Conservation (phyloP, 2,888 invertebrate species). For the Lacanobia wlatinum region DNA sequence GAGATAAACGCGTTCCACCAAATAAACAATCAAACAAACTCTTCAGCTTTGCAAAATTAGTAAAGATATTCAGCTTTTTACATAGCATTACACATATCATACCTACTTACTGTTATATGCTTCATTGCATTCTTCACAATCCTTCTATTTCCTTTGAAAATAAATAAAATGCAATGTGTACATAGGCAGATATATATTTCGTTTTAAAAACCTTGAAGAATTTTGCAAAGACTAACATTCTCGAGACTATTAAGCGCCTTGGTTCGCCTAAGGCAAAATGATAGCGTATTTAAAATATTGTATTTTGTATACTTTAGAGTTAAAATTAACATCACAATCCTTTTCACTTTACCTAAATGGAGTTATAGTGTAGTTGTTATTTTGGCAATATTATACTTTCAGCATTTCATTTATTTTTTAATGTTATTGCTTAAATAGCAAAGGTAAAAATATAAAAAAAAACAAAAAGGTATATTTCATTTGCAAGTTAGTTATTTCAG, state of each 20-base stretch:
- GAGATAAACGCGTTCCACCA: too few species aligned
- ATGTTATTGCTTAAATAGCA: not conserved
- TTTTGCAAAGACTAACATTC: slow-evolving; percentile 33
- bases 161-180: slow-evolving; percentile 24
- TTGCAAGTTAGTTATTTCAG: not conserved
- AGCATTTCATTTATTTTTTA: slow-evolving; percentile 3
- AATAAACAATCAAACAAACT: too few species aligned
- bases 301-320: slow-evolving; percentile 14
- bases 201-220: slow-evolving; percentile 31
- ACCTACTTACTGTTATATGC: not conserved
- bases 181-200: slow-evolving; percentile 14
- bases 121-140: not conserved
- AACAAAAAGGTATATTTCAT: not conserved
- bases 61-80: slow-evolving; percentile 1
- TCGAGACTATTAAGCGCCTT: slow-evolving; percentile 9
- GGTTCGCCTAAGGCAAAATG: slow-evolving; percentile 21
- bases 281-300: slow-evolving; percentile 28
- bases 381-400: not conserved
- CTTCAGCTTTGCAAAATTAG: not conserved
- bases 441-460: slow-evolving; percentile 12
- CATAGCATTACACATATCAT: slow-evolving; percentile 17
- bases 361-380: slow-evolving; percentile 9
- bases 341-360: slow-evolving; percentile 24
- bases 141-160: slow-evolving; percentile 4
- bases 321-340: slow-evolving; percentile 38